A percentile compares a stretch with the other conserved stretches of the same genome.
phyloP scores from a whole-genome alignment of 2,113 vertebrate genomes.

The Ancistrus triradiatus region DNA sequence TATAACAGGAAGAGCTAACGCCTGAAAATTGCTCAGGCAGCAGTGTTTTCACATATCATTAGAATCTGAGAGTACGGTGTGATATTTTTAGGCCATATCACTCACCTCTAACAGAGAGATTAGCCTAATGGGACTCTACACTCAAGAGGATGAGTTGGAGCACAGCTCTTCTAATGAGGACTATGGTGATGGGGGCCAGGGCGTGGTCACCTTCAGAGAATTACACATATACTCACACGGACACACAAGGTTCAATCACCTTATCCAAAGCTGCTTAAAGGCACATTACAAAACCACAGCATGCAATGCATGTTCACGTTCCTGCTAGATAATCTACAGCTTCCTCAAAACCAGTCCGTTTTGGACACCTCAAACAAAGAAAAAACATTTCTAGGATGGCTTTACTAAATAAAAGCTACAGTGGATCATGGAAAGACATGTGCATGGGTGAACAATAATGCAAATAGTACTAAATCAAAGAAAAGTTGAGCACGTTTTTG shows the following conservation, averaged over 20 bases:
- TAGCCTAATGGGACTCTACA: constrained; percentile 70
- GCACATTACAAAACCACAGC: no score
- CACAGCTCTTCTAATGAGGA: constrained; percentile 57
- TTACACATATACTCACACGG: neutral
- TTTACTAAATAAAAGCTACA: no score
- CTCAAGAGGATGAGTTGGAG: constrained; percentile 65
- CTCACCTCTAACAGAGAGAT: constrained; percentile 51
- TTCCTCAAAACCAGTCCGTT: no score
- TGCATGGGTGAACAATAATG: no score
- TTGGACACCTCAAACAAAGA: no score
- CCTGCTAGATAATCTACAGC: no score
- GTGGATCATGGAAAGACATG: no score
- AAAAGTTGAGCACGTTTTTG: no score
- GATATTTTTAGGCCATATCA: constrained; percentile 22
- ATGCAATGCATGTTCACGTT: no score
- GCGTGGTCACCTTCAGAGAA: constrained; percentile 44
- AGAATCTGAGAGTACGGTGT: neutral
- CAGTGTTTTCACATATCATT: neutral
- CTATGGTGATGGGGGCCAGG: constrained; percentile 52
- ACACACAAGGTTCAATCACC: neutral
- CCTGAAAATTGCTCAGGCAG: neutral
- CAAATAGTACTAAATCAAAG: no score
- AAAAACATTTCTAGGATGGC: no score
- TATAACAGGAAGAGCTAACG: no score
- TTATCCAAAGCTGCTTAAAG: constrained; percentile 17